Conservation (phyloP, 2,888 invertebrate species). For the Dioctria rufipes region DNA sequence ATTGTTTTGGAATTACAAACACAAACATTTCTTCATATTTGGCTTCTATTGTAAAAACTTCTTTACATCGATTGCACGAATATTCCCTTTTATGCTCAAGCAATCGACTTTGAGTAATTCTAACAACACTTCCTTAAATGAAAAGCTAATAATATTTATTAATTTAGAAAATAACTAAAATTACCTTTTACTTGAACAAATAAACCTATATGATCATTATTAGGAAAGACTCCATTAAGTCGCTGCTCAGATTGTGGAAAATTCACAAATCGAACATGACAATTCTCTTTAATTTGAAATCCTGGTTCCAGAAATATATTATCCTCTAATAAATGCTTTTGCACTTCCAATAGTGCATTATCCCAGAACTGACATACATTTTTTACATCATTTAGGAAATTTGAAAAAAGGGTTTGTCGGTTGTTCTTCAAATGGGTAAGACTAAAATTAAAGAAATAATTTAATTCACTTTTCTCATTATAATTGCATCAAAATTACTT, state of each 20-base stretch:
- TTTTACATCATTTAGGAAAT: conserved; percentile 78
- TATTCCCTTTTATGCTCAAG: conserved; percentile 83
- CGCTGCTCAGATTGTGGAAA: conserved; percentile 77
- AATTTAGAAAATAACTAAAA: neutral
- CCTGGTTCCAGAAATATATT: conserved; percentile 67
- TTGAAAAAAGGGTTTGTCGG: conserved; percentile 78
- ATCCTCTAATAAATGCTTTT: conserved; percentile 73
- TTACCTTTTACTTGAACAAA: conserved; percentile 83
- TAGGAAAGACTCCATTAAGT: conserved; percentile 77
- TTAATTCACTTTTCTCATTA: neutral
- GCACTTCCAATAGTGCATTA: conserved; percentile 75
- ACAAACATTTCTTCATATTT: conserved; percentile 76
- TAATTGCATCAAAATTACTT: conserved; percentile 74
- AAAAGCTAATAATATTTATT: neutral
- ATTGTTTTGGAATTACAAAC: conserved; percentile 72
- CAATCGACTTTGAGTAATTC: conserved; percentile 83
- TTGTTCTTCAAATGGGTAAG: conserved; percentile 68
- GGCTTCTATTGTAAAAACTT: conserved; percentile 77
- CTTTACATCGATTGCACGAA: conserved; percentile 84
- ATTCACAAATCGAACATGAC: conserved; percentile 79
- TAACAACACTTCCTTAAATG: conserved; percentile 81
- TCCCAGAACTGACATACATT: conserved; percentile 78
- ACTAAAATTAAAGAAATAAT: conserved; percentile 48
- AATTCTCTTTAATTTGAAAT: conserved; percentile 75
- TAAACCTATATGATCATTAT: conserved; percentile 79